These are phyloP conservation scores for Hydrolagus affinis DNA, from an alignment of 2,113 vertebrate genomes.

Conservation along the genomic window DNA sequence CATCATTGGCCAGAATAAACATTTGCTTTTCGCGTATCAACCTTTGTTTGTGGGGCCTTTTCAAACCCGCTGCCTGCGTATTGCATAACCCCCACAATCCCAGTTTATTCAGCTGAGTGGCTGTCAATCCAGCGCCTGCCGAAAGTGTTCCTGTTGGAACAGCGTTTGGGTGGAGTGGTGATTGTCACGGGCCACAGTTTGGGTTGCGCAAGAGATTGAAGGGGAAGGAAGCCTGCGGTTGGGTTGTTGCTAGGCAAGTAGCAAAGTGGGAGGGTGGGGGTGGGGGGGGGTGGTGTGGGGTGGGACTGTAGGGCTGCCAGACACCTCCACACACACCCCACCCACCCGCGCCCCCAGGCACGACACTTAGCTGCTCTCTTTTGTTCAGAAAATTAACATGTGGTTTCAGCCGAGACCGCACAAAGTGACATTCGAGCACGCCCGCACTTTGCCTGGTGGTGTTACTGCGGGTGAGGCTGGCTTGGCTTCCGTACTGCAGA, in stretches of 20 bases:
- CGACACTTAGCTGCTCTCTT: background rate
- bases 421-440: background rate
- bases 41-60: no score
- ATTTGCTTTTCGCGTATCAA: no score
- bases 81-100: background rate
- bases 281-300: no score
- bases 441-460: background rate
- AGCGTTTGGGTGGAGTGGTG: background rate
- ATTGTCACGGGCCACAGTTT: background rate
- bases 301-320: background rate
- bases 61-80: background rate
- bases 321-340: background rate
- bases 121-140: no score
- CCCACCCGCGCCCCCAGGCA: constrained; percentile 26
- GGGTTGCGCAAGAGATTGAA: no score
- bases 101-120: background rate
- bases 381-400: background rate
- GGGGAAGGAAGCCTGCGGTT: background rate
- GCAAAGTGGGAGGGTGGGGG: no score
- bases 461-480: background rate
- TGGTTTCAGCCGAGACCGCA: constrained; percentile 14
- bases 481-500: no score
- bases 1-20: no score
- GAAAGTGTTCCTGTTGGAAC: background rate
- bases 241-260: background rate